Evolutionary conservation across 1,140 invertebrate genomes (phyloP).

Genomic region (Tetraneura akinire): DNA sequence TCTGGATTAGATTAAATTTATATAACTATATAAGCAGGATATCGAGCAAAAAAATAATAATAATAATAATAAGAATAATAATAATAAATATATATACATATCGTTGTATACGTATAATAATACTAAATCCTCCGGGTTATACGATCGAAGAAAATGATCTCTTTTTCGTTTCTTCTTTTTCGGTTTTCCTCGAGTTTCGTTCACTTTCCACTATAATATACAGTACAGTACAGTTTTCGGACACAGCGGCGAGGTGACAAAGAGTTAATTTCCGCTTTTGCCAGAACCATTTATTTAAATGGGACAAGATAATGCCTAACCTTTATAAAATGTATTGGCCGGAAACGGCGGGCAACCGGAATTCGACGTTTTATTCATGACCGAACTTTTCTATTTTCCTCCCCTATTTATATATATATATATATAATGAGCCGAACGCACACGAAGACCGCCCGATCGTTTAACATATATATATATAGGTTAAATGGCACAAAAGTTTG

Average conservation of each 20-base stretch:
- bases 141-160: slow-evolving; percentile 43
- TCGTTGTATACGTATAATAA: not conserved
- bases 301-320: slow-evolving; percentile 49
- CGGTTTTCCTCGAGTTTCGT: slow-evolving; percentile 6
- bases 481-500: slow-evolving; percentile 36
- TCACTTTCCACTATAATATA: not conserved
- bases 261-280: slow-evolving; percentile 51
- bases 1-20: slow-evolving; percentile 49
- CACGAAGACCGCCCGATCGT: not conserved
- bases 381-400: slow-evolving; percentile 37
- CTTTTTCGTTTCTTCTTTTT: slow-evolving; percentile 9
- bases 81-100: not conserved
- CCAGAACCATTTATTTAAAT: slow-evolving; percentile 50
- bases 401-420: not conserved
- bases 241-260: slow-evolving; percentile 47
- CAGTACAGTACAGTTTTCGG: slow-evolving; percentile 7
- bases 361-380: slow-evolving; percentile 51
- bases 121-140: slow-evolving; percentile 43
- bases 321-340: slow-evolving; percentile 49
- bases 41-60: slow-evolving; percentile 15
- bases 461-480: slow-evolving; percentile 33
- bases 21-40: not conserved
- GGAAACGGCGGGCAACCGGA: slow-evolving; percentile 45
- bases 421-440: not conserved
- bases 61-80: slow-evolving; percentile 10